These are phyloP conservation scores for Hyposmocoma kahamanoa DNA, from an alignment of 1,140 invertebrate species.

Conservation along the genomic window DNA sequence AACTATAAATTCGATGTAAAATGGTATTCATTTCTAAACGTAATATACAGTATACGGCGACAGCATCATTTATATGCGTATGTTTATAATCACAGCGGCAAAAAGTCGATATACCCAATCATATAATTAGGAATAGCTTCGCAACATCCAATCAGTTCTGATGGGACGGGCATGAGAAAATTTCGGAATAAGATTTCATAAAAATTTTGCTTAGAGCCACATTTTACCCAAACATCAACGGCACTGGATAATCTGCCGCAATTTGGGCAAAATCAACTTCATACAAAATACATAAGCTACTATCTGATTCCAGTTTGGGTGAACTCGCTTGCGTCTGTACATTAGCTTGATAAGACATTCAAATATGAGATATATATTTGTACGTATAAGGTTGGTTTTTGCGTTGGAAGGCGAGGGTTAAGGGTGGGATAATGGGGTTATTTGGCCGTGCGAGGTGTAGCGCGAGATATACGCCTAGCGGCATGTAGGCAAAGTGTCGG, in stretches of 20 bases:
- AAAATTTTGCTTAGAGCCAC: slow-evolving; percentile 8
- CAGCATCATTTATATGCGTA: no score
- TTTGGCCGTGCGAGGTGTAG: slow-evolving; percentile 52
- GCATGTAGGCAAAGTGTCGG: slow-evolving; percentile 39
- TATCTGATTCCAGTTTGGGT: slow-evolving; percentile 39
- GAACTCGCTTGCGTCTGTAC: slow-evolving; percentile 27
- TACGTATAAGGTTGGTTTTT: slow-evolving; percentile 29
- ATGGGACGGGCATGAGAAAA: neutral
- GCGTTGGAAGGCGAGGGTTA: slow-evolving; percentile 8
- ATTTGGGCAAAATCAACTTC: slow-evolving; percentile 24
- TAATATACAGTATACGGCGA: no score
- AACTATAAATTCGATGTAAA: no score
- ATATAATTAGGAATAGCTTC: no score
- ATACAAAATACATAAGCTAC: slow-evolving; percentile 39
- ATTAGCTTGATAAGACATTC: slow-evolving; percentile 20
- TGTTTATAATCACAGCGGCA: no score
- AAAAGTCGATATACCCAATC: no score
- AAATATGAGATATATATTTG: slow-evolving; percentile 23
- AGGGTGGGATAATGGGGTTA: slow-evolving; percentile 51
- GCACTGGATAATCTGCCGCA: slow-evolving; percentile 22
- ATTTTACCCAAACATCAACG: slow-evolving; percentile 19
- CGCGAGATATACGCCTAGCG: slow-evolving; percentile 37
- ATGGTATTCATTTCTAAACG: no score
- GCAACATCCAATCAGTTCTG: no score
- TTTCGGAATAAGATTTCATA: neutral